Evolutionary conservation across 2,113 vertebrate species (phyloP), one percentile per base, ranked within the genome.

Genomic region (Microcebus lehilahytsara): DNA sequence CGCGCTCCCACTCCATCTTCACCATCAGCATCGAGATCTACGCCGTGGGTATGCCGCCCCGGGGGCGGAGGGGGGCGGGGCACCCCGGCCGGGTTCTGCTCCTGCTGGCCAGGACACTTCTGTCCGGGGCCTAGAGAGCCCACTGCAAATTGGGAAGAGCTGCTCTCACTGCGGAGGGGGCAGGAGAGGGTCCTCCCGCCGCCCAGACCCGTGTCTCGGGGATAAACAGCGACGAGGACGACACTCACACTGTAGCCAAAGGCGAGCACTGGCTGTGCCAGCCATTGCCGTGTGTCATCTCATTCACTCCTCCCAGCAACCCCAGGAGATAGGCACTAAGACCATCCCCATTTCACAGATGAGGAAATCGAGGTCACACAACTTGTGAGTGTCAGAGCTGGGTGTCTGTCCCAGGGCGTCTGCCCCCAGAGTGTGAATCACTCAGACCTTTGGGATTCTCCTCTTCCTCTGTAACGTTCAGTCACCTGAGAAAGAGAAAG

Each of bases 1-100:
- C 99, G 0, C 98, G 99, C 84, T 99, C 99, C 3, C 99, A 99
- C 98, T 99, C 99, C 95, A 98, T 99, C 98, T 99, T 99, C 97
- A 99, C 99, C 91, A 99, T 99, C 98, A 98, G 98, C 85, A 97
- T 99, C 94, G 99, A 99, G 98, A 99, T 99, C 98, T 99, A 97
- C 92, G 98, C 96, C 1, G 98, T 97, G 16, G 99, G 99, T 99
- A 96, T 1, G 98, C 75, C 85, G 42, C 1, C 0, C 19, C 1
- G 16, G 1, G 23, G 27, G 14, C 3, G n/a, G n/a, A 5, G 62
- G 0, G 0, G 20, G 60, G 25, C 11, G 0, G 10, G 49, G 9
- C 56, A 0, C 5, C 1, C 71, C n/a, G 0, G 16, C 34, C 0
- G 13, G 17, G 53, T 58, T 30, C 75, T 0, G 0, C 37, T 27